These are phyloP conservation scores for Neodiprion fabricii DNA, from an alignment of 1,140 invertebrate species.

Conservation along the genomic window DNA sequence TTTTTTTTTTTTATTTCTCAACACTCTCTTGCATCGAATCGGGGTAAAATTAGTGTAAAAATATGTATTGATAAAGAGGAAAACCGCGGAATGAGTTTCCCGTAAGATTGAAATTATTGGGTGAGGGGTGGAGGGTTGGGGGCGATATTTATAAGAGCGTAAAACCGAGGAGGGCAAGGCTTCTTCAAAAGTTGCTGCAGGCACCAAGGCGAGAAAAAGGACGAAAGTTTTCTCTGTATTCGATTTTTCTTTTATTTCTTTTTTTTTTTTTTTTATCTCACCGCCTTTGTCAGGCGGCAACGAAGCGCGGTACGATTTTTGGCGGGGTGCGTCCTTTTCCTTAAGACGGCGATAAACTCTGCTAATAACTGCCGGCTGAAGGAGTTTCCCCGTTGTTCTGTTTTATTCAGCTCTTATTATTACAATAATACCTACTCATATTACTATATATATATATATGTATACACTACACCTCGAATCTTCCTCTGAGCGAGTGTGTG, in stretches of 20 bases:
- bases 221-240: not conserved
- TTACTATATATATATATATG: not conserved
- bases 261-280: not conserved
- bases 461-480: slow-evolving; percentile 15
- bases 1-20: too few relatives aligned
- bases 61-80: not conserved
- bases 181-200: too few relatives aligned
- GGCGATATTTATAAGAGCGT: too few relatives aligned
- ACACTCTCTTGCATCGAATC: too few relatives aligned
- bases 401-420: too few relatives aligned
- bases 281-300: not conserved
- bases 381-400: not conserved
- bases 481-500: slow-evolving; percentile 14
- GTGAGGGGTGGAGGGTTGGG: too few relatives aligned
- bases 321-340: not conserved
- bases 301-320: not conserved
- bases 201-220: not conserved
- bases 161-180: too few relatives aligned
- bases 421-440: not conserved
- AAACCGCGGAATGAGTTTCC: not conserved
- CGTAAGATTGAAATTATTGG: not conserved
- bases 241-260: not conserved
- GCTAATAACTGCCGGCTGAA: slow-evolving; percentile 7
- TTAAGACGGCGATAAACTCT: not conserved
- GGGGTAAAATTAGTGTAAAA: too few relatives aligned